Conservation (phyloP, 2,113 vertebrate genomes). For the Campylomormyrus numenius region DNA sequence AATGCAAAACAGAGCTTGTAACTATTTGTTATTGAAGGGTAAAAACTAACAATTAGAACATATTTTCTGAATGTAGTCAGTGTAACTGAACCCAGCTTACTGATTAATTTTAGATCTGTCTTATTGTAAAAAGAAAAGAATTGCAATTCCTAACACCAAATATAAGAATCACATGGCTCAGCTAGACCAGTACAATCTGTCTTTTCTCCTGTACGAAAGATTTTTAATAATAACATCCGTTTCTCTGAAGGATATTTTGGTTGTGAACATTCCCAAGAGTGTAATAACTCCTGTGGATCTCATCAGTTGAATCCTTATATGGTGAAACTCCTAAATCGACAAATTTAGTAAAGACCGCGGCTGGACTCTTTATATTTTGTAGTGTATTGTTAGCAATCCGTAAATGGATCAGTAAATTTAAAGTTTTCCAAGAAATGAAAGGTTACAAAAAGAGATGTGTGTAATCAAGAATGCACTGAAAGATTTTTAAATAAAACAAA, state of each 20-base stretch:
- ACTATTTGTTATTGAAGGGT: background rate
- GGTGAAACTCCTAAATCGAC: constrained; percentile 43
- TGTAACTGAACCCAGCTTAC: constrained; percentile 11
- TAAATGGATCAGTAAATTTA: constrained; percentile 32
- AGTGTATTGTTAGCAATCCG: constrained; percentile 41
- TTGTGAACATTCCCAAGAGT: constrained; percentile 44
- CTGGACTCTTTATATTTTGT: constrained; percentile 32
- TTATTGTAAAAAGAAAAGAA: background rate
- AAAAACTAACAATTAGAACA: background rate
- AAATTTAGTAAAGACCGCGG: constrained; percentile 38
- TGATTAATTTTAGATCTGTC: constrained; percentile 18
- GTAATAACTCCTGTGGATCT: constrained; percentile 44
- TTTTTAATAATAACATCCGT: constrained; percentile 41
- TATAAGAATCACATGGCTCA: constrained; percentile 29
- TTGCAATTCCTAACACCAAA: background rate
- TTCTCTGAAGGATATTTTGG: constrained; percentile 41
- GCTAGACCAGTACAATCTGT: constrained; percentile 25
- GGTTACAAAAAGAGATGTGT: background rate
- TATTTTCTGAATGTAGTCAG: constrained; percentile 5
- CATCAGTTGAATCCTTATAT: constrained; percentile 45
- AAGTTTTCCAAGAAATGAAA: constrained; percentile 8
- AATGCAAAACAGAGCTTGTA: constrained; percentile 14
- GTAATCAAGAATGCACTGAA: background rate
- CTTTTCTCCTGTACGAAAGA: constrained; percentile 30
- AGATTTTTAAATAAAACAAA: background rate